phyloP scores from a whole-genome alignment of 2,113 vertebrate genomes.

The Oreamnos americanus region DNA sequence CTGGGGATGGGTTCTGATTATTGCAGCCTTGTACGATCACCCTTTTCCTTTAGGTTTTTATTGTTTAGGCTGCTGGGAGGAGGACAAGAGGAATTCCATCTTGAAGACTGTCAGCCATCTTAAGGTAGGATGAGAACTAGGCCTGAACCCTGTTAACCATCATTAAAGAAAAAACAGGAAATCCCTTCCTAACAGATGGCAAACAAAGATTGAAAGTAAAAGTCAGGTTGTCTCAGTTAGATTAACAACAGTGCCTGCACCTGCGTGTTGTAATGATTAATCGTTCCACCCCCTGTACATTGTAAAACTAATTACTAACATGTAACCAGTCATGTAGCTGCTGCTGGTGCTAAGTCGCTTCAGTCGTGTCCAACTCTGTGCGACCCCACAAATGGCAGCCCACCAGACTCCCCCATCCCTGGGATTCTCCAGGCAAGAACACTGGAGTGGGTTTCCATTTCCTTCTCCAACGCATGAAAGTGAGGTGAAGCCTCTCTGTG shows the following conservation, averaged over 20 bases:
- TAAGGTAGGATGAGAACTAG: background rate
- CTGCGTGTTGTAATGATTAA: background rate
- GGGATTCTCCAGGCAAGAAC: too few relatives aligned
- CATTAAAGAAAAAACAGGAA: background rate
- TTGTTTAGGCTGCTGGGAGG: background rate
- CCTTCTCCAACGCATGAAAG: too few relatives aligned
- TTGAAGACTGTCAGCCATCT: background rate
- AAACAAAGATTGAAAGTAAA: background rate
- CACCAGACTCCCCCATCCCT: too few relatives aligned
- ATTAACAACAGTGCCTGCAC: background rate
- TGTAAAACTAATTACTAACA: background rate
- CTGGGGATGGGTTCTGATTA: background rate
- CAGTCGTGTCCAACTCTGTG: too few relatives aligned
- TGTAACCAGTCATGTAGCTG: background rate
- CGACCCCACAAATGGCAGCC: too few relatives aligned
- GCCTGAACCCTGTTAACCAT: background rate
- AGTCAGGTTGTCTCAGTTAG: background rate
- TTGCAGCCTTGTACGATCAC: background rate
- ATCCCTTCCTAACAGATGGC: background rate
- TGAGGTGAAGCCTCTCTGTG: too few relatives aligned
- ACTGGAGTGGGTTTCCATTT: too few relatives aligned
- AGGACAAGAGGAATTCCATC: background rate
- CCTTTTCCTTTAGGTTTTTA: background rate
- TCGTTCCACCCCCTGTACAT: background rate
- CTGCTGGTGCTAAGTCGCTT: too few relatives aligned